phyloP scores from a whole-genome alignment of 2,113 vertebrate genomes.

The Petroica traversi region DNA sequence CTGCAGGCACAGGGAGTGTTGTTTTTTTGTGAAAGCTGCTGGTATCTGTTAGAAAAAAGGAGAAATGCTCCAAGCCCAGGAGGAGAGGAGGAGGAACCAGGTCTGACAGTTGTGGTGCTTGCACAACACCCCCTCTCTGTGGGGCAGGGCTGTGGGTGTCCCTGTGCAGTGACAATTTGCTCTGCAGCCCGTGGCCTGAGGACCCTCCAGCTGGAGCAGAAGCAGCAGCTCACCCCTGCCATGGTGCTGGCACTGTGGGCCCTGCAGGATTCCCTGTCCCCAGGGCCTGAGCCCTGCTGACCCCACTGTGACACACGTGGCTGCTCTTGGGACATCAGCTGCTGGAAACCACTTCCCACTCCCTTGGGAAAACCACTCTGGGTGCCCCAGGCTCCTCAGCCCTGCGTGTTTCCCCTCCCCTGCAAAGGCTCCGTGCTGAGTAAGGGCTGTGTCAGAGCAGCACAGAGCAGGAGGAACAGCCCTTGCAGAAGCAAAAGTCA shows the following conservation, averaged over 20 bases:
- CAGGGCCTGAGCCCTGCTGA: not conserved
- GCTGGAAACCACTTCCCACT: not conserved
- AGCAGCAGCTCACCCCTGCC: rapidly evolving
- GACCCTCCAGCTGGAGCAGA: not conserved
- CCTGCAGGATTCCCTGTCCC: not conserved
- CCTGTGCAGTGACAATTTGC: rapidly evolving
- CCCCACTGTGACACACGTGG: not conserved
- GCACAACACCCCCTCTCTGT: not conserved
- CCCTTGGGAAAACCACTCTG: not conserved
- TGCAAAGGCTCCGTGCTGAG: not conserved
- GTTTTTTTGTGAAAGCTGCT: not conserved
- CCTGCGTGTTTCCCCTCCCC: not conserved
- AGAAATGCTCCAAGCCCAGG: not conserved
- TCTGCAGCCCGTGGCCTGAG: not conserved
- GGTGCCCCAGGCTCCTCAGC: rapidly evolving
- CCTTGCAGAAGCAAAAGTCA: not conserved
- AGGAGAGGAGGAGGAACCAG: not conserved
- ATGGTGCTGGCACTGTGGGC: not conserved
- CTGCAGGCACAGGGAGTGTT: not conserved
- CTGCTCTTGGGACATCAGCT: not conserved
- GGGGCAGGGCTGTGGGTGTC: not conserved
- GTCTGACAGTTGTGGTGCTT: not conserved
- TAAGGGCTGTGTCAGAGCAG: not conserved
- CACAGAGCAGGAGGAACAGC: not conserved
- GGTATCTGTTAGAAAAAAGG: not conserved